A percentile compares a stretch with the other conserved stretches of the same genome.
Conservation (phyloP, 1,140 invertebrate species). For the Drosophila serrata region DNA sequence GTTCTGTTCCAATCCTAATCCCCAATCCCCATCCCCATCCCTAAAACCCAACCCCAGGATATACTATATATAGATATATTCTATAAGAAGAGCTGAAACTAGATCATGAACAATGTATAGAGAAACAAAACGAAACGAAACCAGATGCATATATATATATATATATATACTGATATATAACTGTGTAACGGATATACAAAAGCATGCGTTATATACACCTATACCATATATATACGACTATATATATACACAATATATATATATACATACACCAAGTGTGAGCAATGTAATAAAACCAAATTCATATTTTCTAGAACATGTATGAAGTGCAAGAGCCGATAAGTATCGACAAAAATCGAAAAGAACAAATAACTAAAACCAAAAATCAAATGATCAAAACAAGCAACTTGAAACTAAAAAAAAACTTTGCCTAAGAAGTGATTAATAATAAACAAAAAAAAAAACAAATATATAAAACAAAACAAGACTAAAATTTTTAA, state of each 20-base stretch:
- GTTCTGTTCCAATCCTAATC: slow-evolving; percentile 7
- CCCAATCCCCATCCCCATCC: neutral
- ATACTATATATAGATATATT: slow-evolving; percentile 25
- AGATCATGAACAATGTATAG: slow-evolving; percentile 73
- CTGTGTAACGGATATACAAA: slow-evolving; percentile 69
- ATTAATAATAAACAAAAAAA: slow-evolving; percentile 57
- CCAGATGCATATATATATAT: slow-evolving; percentile 37
- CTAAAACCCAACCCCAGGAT: neutral
- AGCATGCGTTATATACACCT: slow-evolving; percentile 71
- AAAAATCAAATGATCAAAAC: slow-evolving; percentile 54
- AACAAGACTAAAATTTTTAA: slow-evolving; percentile 3
- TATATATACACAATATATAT: slow-evolving; percentile 46
- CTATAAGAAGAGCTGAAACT: slow-evolving; percentile 74
- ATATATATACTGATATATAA: slow-evolving; percentile 54
- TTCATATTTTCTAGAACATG: slow-evolving; percentile 76
- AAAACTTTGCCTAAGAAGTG: slow-evolving; percentile 66
- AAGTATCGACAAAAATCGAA: slow-evolving; percentile 32
- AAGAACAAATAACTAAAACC: slow-evolving; percentile 49
- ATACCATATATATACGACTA: slow-evolving; percentile 53
- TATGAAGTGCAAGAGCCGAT: slow-evolving; percentile 46
- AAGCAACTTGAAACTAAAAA: slow-evolving; percentile 61
- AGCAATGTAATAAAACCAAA: slow-evolving; percentile 76
- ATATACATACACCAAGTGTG: slow-evolving; percentile 52
- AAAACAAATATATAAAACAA: slow-evolving; percentile 16
- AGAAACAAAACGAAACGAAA: slow-evolving; percentile 54